phyloP scores from a whole-genome alignment of 2,113 vertebrate genomes.

The Microtus richardsoni region DNA sequence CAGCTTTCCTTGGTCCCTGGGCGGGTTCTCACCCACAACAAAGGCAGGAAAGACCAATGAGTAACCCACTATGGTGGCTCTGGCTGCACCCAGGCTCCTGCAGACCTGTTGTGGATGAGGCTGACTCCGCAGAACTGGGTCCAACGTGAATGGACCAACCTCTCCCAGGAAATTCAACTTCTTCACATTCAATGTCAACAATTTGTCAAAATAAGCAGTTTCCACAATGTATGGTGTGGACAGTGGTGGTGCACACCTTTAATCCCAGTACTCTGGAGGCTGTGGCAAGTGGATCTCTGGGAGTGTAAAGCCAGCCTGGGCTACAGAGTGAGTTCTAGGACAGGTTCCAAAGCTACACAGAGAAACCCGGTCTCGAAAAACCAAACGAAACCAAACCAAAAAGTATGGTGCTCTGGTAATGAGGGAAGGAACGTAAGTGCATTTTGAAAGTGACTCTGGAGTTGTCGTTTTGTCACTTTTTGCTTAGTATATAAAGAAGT shows the following conservation, averaged over 20 bases:
- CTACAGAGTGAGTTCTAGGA: too few species aligned
- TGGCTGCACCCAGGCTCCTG: background rate
- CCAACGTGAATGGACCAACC: background rate
- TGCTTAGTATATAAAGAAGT: background rate
- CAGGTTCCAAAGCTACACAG: too few species aligned
- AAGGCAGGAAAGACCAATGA: background rate
- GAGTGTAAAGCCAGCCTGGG: too few species aligned
- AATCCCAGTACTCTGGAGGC: too few species aligned
- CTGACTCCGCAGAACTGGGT: background rate
- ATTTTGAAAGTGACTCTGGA: background rate
- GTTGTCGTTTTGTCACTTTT: background rate
- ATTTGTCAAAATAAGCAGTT: background rate
- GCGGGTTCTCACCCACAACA: background rate
- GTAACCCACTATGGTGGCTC: background rate
- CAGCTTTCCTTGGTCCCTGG: background rate
- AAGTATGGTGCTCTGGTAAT: conserved; percentile 22
- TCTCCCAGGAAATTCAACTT: conserved; percentile 12
- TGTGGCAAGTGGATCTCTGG: too few species aligned
- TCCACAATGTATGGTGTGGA: background rate
- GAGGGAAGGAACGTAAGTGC: background rate
- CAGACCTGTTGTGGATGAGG: background rate
- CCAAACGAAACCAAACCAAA: background rate
- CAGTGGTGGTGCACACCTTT: too few species aligned
- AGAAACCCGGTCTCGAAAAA: too few species aligned
- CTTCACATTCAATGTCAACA: conserved; percentile 25